Percentiles rank a stretch among this genome's conserved stretches.
These are phyloP conservation scores for Cephus runcator DNA, from an alignment of 2,888 invertebrate genomes.

Conservation along the genomic window DNA sequence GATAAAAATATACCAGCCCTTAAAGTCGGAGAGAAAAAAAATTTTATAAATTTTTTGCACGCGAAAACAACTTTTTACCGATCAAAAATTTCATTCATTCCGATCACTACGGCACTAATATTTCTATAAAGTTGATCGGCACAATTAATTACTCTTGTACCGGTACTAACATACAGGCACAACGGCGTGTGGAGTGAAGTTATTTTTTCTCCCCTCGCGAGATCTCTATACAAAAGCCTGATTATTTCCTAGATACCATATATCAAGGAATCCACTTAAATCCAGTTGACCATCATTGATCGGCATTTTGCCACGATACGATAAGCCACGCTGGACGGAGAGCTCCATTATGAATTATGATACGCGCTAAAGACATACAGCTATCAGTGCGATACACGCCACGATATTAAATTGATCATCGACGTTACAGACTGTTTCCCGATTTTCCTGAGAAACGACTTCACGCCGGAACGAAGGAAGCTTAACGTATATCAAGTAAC, in stretches of 20 bases:
- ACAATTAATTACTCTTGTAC: neutral
- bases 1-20: neutral
- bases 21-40: neutral
- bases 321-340: neutral
- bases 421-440: neutral
- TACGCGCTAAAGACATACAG: neutral
- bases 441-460: neutral
- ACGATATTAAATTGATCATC: neutral
- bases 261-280: conserved; percentile 1
- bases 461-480: neutral
- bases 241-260: conserved; percentile 14
- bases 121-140: neutral
- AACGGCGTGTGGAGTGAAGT: neutral
- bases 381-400: neutral
- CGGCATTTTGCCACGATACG: neutral
- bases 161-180: neutral
- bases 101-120: no score
- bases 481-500: neutral
- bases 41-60: neutral
- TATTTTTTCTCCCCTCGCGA: neutral
- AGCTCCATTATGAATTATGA: neutral
- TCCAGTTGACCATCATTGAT: neutral
- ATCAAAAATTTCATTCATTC: neutral
- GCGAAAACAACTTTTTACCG: no score
- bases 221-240: neutral